A percentile compares a stretch with the other conserved stretches of the same genome.
phyloP scores from a whole-genome alignment of 2,797 vertebrate genomes.

The Falco naumanni region DNA sequence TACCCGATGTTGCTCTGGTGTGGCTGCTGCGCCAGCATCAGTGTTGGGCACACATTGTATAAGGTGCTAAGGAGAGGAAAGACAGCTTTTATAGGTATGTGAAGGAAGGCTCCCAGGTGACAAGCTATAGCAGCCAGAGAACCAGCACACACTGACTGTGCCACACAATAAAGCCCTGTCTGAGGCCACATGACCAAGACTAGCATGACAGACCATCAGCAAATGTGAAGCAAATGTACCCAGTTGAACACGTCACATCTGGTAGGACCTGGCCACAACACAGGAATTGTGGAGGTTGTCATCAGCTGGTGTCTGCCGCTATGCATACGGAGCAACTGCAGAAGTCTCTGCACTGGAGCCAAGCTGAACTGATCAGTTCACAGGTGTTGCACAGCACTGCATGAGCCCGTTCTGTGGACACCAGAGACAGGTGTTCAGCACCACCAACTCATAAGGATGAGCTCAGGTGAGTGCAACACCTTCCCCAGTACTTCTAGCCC shows the following conservation, averaged over 20 bases:
- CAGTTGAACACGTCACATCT: not conserved
- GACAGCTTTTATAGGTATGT: not conserved
- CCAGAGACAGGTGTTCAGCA: rapidly evolving
- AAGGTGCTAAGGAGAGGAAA: not conserved
- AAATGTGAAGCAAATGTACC: not conserved
- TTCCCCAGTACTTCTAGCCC: not conserved
- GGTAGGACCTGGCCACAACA: not conserved
- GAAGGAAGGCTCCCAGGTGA: not conserved
- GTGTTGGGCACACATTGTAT: not conserved
- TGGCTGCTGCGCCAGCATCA: not conserved
- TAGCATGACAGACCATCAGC: not conserved
- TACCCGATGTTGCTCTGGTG: too few species aligned
- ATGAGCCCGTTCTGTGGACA: not conserved
- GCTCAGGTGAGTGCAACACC: not conserved
- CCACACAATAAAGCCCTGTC: not conserved
- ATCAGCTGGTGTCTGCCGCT: not conserved
- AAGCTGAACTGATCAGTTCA: not conserved
- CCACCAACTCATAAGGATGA: not conserved
- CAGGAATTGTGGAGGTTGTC: not conserved
- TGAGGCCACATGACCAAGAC: rapidly evolving
- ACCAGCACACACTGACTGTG: not conserved
- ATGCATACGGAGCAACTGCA: not conserved
- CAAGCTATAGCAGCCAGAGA: not conserved
- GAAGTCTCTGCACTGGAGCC: not conserved
- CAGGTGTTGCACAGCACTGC: not conserved